These are phyloP conservation scores for Cavia porcellus DNA, from an alignment of 2,113 vertebrate species.

Conservation along the genomic window DNA sequence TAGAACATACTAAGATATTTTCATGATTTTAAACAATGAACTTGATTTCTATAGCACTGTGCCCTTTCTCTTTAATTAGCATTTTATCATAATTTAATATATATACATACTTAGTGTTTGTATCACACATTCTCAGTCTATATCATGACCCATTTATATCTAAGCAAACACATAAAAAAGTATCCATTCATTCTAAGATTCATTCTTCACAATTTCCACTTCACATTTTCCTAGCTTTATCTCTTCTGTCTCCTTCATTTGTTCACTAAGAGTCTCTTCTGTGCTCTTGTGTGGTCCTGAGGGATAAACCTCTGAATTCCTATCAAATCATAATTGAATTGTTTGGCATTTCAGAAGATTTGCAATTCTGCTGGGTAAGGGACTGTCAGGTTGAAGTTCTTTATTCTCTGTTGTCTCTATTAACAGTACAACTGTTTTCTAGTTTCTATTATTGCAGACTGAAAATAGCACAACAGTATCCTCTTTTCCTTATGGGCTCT, in stretches of 20 bases:
- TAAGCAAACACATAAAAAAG: background rate
- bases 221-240: background rate
- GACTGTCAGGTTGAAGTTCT: background rate
- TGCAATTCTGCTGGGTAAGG: background rate
- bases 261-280: background rate
- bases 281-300: background rate
- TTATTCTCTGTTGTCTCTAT: background rate
- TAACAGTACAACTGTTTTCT: background rate
- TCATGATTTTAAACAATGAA: background rate
- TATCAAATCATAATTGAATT: background rate
- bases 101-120: constrained; percentile 4
- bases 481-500: background rate
- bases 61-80: background rate
- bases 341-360: background rate
- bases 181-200: background rate
- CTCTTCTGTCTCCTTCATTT: background rate
- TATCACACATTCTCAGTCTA: background rate
- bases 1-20: background rate
- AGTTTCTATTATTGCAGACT: background rate
- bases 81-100: background rate
- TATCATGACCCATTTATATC: background rate
- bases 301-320: background rate
- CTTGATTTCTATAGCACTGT: background rate
- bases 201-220: background rate
- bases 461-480: background rate